Evolutionary conservation across 35 echinoderm and acorn worm species (phyloP), one percentile per base, ranked within the genome.

Genomic region (Ophiothrix spiculata): DNA sequence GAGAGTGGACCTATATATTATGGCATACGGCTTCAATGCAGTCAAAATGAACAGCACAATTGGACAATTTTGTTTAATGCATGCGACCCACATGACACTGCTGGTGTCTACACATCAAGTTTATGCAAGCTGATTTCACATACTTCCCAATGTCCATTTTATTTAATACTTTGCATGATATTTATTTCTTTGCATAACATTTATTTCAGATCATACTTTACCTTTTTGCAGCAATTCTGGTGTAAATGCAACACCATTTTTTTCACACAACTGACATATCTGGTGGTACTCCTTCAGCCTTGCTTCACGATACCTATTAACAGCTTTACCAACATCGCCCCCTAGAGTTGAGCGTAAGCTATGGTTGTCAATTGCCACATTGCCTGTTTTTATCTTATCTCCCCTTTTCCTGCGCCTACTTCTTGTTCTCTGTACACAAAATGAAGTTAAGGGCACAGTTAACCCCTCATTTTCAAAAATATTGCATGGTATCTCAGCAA

Each of bases 281-380:
- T 91, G 86, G 77, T 99, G 83, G 56, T 94, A 99, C 40, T 99
- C 96, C 38, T 91, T 93, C 21, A 99, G 69, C 40, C 92, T 81
- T 32, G 76, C 96, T 37, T 94, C 96, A 87, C 96, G 87, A 76
- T 91, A 99, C 0, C 39, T 76, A 83, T 99, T 79, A 54, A 94
- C 90, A 32, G 45, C 81, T 41, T 49, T 88, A 14, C 76, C 89
- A 0, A 76, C 77, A 0, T 89, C 96, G 25, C 88, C 89, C 21
- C 86, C 80, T 23, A 99, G 75, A 11, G 96, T 99, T 33, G 91
- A 91, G 1, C 49, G 80, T 23, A 78, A 41, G 36, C 84, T 86
- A 39, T 98, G 95, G 4, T 76, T 64, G 46, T 98, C 95, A 28
- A 98, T 79, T 19, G 92, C 89, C 17, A 75, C 60, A 81, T 94